A percentile compares a stretch with the other conserved stretches of the same genome.
phyloP scores from a whole-genome alignment of 1,140 invertebrate genomes.

The Zaprionus lachaisei region DNA sequence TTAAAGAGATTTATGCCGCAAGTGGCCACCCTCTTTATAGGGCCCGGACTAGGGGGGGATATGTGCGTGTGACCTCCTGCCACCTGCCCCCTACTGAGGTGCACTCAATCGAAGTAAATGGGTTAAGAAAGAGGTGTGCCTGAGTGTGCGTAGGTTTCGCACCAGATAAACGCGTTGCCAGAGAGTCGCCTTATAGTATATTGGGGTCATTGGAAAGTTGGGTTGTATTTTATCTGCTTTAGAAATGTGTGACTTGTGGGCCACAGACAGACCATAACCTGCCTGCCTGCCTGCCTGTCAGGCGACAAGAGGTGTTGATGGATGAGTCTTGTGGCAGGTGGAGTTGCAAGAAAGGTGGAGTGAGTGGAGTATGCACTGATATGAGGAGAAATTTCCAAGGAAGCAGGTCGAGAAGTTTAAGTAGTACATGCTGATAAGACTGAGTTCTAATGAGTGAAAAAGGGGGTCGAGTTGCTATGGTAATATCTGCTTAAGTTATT shows the following conservation, averaged over 20 bases:
- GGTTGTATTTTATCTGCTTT: constrained; percentile 37
- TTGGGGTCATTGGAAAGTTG: constrained; percentile 56
- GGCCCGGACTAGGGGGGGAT: constrained; percentile 11
- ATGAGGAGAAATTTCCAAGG: constrained; percentile 10
- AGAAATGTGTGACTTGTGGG: constrained; percentile 43
- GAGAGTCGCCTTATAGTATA: constrained; percentile 5
- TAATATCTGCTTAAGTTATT: neutral
- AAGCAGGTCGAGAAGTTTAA: neutral
- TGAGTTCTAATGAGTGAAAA: neutral
- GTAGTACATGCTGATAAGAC: neutral
- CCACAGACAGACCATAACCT: constrained; percentile 29
- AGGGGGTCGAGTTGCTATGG: neutral
- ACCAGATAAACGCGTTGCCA: constrained; percentile 38
- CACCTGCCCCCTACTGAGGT: neutral
- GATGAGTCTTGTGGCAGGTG: constrained; percentile 38
- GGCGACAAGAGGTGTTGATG: constrained; percentile 38
- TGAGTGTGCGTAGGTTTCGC: constrained; percentile 37
- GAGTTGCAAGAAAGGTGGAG: neutral
- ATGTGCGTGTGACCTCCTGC: constrained; percentile 14
- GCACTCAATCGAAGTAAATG: constrained; percentile 37
- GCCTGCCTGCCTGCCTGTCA: neutral
- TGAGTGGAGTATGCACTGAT: neutral
- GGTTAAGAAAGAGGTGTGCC: constrained; percentile 45
- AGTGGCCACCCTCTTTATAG: constrained; percentile 36
- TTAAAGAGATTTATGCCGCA: constrained; percentile 57